These are phyloP conservation scores for Sebastes oblongus DNA, from an alignment of 2,797 vertebrate species.

Conservation along the genomic window DNA sequence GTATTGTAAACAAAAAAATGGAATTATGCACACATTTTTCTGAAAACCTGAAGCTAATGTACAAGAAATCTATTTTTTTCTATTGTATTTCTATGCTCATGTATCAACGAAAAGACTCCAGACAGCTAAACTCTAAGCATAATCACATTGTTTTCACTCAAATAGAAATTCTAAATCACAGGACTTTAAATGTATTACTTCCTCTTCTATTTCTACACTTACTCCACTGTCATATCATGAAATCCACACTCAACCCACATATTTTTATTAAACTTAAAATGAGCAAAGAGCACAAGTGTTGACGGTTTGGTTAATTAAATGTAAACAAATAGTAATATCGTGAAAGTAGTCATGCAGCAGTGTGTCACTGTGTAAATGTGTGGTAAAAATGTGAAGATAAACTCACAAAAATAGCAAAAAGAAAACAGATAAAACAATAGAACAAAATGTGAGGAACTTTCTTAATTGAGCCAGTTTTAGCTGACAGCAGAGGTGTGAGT, in stretches of 20 bases:
- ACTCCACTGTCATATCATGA: not conserved
- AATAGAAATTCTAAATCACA: too few species aligned
- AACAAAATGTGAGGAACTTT: not conserved
- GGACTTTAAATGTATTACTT: too few species aligned
- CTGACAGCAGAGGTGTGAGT: conserved; percentile 17
- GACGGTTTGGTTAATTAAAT: not conserved
- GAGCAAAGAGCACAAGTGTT: not conserved
- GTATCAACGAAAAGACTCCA: too few species aligned
- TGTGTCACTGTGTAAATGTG: not conserved
- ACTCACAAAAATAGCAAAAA: not conserved
- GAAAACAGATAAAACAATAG: not conserved
- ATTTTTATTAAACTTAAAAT: not conserved
- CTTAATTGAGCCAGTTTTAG: conserved; percentile 20
- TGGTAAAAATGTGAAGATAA: not conserved
- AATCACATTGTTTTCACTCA: too few species aligned
- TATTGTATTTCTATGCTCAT: too few species aligned
- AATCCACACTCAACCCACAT: not conserved
- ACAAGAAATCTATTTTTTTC: too few species aligned
- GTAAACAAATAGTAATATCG: too few species aligned
- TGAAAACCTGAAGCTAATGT: too few species aligned
- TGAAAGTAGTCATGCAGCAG: too few species aligned
- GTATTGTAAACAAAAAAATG: too few species aligned
- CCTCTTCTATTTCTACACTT: not conserved
- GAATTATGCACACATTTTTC: too few species aligned
- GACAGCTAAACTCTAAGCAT: too few species aligned